Evolutionary conservation across 2,888 invertebrate genomes (phyloP).

Genomic region (Tiliacea aurago): DNA sequence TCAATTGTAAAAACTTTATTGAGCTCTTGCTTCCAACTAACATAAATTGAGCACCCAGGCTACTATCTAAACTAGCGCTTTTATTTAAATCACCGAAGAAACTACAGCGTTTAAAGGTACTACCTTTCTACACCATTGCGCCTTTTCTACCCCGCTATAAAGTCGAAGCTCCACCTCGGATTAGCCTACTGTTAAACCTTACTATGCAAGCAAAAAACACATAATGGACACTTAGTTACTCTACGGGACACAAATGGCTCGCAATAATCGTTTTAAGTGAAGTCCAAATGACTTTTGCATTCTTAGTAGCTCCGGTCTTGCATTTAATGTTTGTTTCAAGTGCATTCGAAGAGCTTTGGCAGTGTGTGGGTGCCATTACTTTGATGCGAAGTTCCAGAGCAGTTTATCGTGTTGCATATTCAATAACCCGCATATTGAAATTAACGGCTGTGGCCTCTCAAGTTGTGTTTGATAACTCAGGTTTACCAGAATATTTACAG

Average conservation of each 20-base stretch:
- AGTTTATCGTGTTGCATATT: constrained; percentile 57
- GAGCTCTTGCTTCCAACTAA: neutral
- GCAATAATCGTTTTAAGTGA: constrained; percentile 57
- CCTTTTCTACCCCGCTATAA: constrained; percentile 47
- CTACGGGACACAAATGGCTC: constrained; percentile 41
- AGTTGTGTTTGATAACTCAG: constrained; percentile 21
- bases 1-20: neutral
- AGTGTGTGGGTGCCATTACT: constrained; percentile 45
- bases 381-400: constrained; percentile 45
- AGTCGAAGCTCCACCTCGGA: constrained; percentile 34
- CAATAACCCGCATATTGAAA: constrained; percentile 46
- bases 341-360: constrained; percentile 51
- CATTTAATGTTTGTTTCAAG: constrained; percentile 59
- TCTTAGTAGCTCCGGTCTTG: constrained; percentile 55
- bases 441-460: constrained; percentile 12
- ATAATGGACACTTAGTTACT: constrained; percentile 49
- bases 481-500: neutral
- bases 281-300: constrained; percentile 52
- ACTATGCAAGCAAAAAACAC: constrained; percentile 28
- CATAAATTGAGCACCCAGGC: neutral
- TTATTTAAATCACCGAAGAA: neutral
- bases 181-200: constrained; percentile 7
- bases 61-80: neutral
- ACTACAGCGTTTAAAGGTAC: neutral
- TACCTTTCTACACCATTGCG: constrained; percentile 32